Percentiles rank a stretch among this genome's conserved stretches.
Conservation (phyloP, 2,113 vertebrate genomes). For the Lagenorhynchus albirostris region DNA sequence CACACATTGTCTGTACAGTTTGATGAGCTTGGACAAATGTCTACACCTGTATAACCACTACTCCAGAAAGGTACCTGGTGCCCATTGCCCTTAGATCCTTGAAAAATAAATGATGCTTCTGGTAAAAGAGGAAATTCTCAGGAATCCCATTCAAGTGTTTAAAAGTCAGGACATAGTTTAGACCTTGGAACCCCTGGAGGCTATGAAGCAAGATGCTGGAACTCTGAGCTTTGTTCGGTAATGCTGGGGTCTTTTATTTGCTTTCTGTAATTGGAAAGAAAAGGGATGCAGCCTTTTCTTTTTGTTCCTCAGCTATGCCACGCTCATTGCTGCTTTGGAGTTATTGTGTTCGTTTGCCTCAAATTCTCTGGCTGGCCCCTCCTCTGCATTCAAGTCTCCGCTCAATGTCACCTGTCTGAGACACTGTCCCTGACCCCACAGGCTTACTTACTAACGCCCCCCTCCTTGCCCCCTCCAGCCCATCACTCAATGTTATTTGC, state of each 20-base stretch:
- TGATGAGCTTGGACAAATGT: not conserved
- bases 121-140: not conserved
- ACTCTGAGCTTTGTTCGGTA: not conserved
- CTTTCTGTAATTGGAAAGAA: not conserved
- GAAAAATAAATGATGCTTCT: not conserved
- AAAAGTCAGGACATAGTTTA: not conserved
- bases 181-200: not conserved
- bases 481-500: not conserved
- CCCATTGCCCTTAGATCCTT: not conserved
- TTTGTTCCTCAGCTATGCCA: not conserved
- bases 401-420: not conserved
- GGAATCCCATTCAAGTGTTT: not conserved
- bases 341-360: not conserved
- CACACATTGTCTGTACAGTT: not conserved
- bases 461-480: fast-evolving
- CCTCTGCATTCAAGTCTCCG: not conserved
- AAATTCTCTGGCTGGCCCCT: not conserved
- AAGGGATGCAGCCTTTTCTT: not conserved
- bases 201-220: not conserved
- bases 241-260: not conserved
- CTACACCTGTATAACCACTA: not conserved
- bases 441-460: not conserved
- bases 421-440: not conserved
- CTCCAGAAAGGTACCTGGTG: not conserved
- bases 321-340: not conserved